Percentiles rank a stretch among this genome's conserved stretches.
Conservation (phyloP, 2,797 vertebrate species). For the Propithecus deckenii region DNA sequence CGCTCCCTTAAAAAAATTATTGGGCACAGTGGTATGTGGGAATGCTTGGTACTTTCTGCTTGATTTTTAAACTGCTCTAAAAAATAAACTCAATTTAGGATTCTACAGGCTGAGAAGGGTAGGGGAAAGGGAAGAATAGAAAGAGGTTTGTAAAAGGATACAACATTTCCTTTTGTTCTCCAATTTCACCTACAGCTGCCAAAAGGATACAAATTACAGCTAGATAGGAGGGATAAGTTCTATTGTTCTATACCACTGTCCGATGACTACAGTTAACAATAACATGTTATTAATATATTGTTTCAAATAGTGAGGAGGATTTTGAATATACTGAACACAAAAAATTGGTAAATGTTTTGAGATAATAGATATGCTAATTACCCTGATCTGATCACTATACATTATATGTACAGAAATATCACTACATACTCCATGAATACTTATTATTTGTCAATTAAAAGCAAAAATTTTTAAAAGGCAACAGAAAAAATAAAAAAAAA, state of each 20-base stretch:
- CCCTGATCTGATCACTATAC: not conserved
- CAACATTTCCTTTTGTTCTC: no score
- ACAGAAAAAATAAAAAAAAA: not conserved
- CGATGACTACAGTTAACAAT: not conserved
- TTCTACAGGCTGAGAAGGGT: not conserved
- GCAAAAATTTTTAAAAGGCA: not conserved
- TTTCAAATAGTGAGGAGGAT: not conserved
- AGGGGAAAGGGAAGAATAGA: not conserved
- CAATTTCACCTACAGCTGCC: no score
- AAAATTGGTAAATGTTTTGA: not conserved
- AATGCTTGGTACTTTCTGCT: not conserved
- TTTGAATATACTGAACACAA: not conserved
- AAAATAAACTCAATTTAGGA: not conserved
- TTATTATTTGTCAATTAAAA: not conserved
- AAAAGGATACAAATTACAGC: not conserved
- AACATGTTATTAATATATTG: not conserved
- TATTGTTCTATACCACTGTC: not conserved
- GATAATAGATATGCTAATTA: not conserved
- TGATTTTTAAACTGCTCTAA: not conserved
- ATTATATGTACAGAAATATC: not conserved
- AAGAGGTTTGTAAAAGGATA: not conserved
- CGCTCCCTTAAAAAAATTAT: not conserved
- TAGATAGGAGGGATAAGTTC: not conserved
- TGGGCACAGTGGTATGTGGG: not conserved
- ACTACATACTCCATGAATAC: not conserved